Evolutionary conservation across 2,888 invertebrate genomes (phyloP), one percentile per base, ranked within the genome.

Genomic region (Nezara viridula): DNA sequence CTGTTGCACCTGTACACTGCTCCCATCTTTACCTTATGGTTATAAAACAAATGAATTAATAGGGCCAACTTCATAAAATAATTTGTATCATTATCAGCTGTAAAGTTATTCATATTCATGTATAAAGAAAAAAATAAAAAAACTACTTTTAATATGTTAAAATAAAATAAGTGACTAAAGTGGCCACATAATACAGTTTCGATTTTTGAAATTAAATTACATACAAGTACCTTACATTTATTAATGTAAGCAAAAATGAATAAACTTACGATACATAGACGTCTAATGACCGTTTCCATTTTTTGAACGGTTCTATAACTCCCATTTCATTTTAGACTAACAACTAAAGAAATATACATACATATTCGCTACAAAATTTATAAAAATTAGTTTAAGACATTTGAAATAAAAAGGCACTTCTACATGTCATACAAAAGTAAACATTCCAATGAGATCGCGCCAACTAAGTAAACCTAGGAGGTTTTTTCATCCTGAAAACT

Each of bases 281-380:
- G 50, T 90, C 90, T 37, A 90, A 27, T 47, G 89, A 40, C 44
- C 90, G 86, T 89, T 90, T 90, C 90, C 90, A 90, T 90, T 89
- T 89, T 90, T 89, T 90, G 55, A 90, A 85, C 52, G 60, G 89
- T 77, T 90, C 90, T 37, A 87, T 89, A 40, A 90, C 85, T 86
- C 90, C 90, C 90, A 90, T 90, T 66, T 86, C 88, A 90, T 88
- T 88, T 86, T 89, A 49, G 40, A 89, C 81, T 81, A 44, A n/a
- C 5, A 44, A 81, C 44, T 44, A 81, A 44, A n/a, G 81, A n/a
- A 44, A 81, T 81, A 81, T 19, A 81, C 44, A 44, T 44, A 81
- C 40, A n/a, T 44, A 40, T 81, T 81, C 14, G 4, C 6, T 44
- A 81, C 4, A 40, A 44, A 44, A 12, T 44, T 81, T 81, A 44